Evolutionary conservation across 92 coral and sea anemone species (phyloP).

Genomic region (Galaxea fascicularis): DNA sequence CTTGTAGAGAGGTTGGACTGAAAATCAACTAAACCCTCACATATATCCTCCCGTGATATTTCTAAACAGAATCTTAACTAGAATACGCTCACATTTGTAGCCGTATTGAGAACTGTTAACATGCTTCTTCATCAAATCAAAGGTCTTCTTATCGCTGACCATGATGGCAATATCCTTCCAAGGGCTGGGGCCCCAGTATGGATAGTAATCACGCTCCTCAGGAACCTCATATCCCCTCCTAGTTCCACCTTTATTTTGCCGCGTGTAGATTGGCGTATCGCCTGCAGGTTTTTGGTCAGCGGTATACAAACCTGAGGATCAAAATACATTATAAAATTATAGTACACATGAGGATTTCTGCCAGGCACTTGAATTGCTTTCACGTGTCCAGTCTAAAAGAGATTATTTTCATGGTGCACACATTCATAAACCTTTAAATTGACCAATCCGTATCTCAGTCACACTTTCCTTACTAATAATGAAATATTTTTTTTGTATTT

Average conservation of each 20-base stretch:
- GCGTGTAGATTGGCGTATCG: constrained; percentile 20
- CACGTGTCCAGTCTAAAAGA: too few species aligned
- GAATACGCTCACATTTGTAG: constrained; percentile 14
- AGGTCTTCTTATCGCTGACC: constrained; percentile 44
- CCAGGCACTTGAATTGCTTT: too few species aligned
- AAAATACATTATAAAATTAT: constrained; percentile 5
- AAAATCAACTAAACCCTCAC: neutral
- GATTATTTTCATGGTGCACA: too few species aligned
- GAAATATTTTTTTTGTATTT: too few species aligned
- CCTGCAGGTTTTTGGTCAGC: constrained; percentile 25
- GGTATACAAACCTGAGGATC: constrained; percentile 28
- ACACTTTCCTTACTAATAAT: too few species aligned
- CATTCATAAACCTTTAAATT: too few species aligned
- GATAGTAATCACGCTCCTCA: constrained; percentile 36
- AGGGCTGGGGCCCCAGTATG: constrained; percentile 30
- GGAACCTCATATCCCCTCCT: constrained; percentile 28
- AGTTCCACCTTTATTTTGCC: constrained; percentile 20
- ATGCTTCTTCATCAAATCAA: constrained; percentile 17
- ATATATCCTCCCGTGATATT: constrained; percentile 14
- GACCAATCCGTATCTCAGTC: too few species aligned
- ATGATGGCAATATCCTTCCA: constrained; percentile 40
- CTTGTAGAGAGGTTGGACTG: neutral
- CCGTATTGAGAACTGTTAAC: constrained; percentile 10
- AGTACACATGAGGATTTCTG: too few species aligned
- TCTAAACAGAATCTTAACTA: constrained; percentile 14